phyloP scores from a whole-genome alignment of 2,113 vertebrate species.

The Lasiurus cinereus region DNA sequence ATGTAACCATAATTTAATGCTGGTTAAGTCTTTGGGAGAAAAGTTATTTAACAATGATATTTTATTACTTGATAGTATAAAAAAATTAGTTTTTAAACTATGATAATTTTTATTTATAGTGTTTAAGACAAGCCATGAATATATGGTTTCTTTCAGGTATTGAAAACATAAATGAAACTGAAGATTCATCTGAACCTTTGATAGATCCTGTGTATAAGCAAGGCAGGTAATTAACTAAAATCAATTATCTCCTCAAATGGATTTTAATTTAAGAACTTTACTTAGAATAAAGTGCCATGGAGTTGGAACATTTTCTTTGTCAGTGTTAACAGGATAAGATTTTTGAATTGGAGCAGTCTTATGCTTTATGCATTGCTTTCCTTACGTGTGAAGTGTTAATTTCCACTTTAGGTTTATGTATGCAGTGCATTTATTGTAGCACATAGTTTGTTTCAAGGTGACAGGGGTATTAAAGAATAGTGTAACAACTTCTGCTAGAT shows the following conservation, averaged over 20 bases:
- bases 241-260: background rate
- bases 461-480: background rate
- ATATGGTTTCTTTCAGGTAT: constrained; percentile 91
- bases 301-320: background rate
- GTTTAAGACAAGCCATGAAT: constrained; percentile 61
- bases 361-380: background rate
- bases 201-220: constrained; percentile 98
- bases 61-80: constrained; percentile 44
- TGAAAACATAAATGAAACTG: constrained; percentile 99
- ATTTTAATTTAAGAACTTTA: background rate
- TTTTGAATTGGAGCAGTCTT: background rate
- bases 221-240: constrained; percentile 92
- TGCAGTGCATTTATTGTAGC: background rate
- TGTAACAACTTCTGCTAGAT: constrained; percentile 43
- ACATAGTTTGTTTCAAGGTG: constrained; percentile 43
- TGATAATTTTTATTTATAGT: constrained; percentile 23
- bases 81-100: constrained; percentile 3
- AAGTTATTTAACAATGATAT: constrained; percentile 40
- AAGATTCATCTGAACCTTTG: constrained; percentile 96
- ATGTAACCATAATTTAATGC: background rate
- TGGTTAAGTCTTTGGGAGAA: background rate
- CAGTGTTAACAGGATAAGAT: background rate
- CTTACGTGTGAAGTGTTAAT: background rate
- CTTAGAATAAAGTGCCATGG: background rate
- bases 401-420: background rate